These are phyloP conservation scores for Drosophila rellima DNA, from an alignment of 2,888 invertebrate genomes.

Conservation along the genomic window DNA sequence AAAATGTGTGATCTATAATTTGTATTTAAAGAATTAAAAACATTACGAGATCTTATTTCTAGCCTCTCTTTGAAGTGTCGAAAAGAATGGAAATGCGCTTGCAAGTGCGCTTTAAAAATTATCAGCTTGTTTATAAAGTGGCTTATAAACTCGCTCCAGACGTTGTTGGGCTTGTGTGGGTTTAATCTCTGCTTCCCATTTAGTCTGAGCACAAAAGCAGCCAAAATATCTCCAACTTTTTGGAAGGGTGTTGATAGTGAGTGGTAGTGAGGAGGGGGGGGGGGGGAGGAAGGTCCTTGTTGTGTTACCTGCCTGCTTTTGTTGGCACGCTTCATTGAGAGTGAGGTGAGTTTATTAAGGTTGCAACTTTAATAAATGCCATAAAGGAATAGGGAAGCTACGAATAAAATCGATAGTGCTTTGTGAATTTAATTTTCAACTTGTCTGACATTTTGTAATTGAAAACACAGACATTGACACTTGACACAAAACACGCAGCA, in stretches of 20 bases:
- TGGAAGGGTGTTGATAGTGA: constrained; percentile 6
- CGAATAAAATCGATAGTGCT: constrained; percentile 56
- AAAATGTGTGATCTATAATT: no score
- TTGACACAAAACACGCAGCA: constrained; percentile 61
- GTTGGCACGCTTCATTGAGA: constrained; percentile 69
- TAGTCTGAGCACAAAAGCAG: constrained; percentile 59
- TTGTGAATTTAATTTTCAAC: constrained; percentile 79
- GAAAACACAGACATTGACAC: constrained; percentile 77
- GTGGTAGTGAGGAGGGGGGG: background rate
- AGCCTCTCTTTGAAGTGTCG: constrained; percentile 39
- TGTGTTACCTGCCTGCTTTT: constrained; percentile 41
- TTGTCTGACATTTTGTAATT: constrained; percentile 80
- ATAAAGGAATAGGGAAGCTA: background rate
- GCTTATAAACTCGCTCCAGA: constrained; percentile 59
- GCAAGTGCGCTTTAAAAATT: constrained; percentile 46
- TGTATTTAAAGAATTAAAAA: background rate
- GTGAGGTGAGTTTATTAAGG: constrained; percentile 65
- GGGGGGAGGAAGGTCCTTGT: constrained; percentile 25
- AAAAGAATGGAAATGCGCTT: constrained; percentile 29
- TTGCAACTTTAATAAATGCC: constrained; percentile 55
- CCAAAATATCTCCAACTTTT: constrained; percentile 58
- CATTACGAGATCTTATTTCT: background rate
- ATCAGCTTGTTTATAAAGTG: constrained; percentile 73
- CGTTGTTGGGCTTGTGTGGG: constrained; percentile 29
- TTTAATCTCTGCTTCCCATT: constrained; percentile 72